Base-by-base conservation (phyloP, 2,888 invertebrate genomes). In the Blera fallax region DNA sequence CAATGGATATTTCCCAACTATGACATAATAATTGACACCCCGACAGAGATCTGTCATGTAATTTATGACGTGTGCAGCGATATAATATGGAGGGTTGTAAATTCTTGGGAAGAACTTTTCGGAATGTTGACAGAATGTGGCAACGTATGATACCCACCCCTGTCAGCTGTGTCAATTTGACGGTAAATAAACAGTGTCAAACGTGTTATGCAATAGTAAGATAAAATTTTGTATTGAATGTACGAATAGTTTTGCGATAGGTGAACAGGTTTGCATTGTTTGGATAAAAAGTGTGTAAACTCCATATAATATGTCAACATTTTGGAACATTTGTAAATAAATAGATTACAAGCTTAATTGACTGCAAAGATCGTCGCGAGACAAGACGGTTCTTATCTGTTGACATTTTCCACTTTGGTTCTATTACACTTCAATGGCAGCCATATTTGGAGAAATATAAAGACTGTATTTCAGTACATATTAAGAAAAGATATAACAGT, bases 11-110 rank as follows among this genome's bases (percentile, higher is more conserved):
- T 72, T 52, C 60, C 60, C 45, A 24, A 24, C 34, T 54, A 73
- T 84, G 78, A 83, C 67, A 83, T 78, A 83, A 78, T 62, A 74
- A 60, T 48, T 56, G 62, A 64, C 74, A 79, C 56, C 43, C n/a
- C 29, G 72, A 73, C 73, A 74, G 32, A 48, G 67, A 73, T 69
- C 48, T 79, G 67, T 79, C 73, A 79, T 78, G 77, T 78, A 78
- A 78, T 56, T 50, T 69, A 50, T 77, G 60, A 78, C 67, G 21
- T 69, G 52, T 34, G 18, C 58, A 29, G 8, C 37, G 50, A 67
- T 69, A n/a, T n/a, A 16, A 27, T 10, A 18, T 7, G 14, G 14
- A 43, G 54, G 64, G 40, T 54, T 18, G 60, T 34, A 37, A 60
- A 54, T 52, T 43, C 24, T 24, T 37, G 43, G 18, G 21, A 62